Conservation (phyloP, 2,797 vertebrate species). For the Danio albolineatus region DNA sequence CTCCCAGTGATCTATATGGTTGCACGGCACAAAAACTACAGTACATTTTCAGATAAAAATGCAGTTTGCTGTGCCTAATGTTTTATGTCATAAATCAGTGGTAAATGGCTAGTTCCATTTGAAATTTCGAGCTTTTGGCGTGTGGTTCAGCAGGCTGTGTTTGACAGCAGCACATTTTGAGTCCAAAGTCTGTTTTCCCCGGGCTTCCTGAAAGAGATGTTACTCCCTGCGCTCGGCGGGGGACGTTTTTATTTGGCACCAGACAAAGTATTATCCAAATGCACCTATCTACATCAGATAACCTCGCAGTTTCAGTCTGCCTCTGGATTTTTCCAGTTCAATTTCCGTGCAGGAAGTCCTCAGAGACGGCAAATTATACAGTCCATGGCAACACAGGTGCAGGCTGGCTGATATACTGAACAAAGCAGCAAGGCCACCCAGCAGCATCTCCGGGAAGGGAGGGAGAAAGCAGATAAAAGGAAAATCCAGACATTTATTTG, state of each 20-base stretch:
- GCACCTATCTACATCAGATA: conserved; percentile 62
- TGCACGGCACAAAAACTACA: not conserved
- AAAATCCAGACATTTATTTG: conserved; percentile 70
- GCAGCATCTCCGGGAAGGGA: conserved; percentile 49
- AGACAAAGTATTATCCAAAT: conserved; percentile 57
- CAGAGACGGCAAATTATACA: conserved; percentile 49
- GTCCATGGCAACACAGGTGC: conserved; percentile 59
- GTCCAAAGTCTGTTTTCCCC: conserved; percentile 33
- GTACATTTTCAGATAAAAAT: not conserved
- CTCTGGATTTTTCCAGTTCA: conserved; percentile 64
- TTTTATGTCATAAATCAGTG: conserved; percentile 26
- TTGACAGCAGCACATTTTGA: conserved; percentile 36
- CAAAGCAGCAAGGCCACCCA: conserved; percentile 37
- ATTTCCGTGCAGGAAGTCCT: conserved; percentile 77
- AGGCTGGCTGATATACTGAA: conserved; percentile 39
- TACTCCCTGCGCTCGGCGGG: conserved; percentile 7
- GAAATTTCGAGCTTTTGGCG: not conserved
- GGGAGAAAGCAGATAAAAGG: conserved; percentile 70
- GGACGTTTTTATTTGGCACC: conserved; percentile 49
- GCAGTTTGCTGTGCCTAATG: conserved; percentile 1
- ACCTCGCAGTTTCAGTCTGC: conserved; percentile 44
- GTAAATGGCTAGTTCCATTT: conserved; percentile 27
- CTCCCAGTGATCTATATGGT: not conserved
- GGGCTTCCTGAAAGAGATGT: conserved; percentile 50
- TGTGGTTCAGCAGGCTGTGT: not conserved